Evolutionary conservation across 2,888 invertebrate genomes (phyloP), one percentile per base, ranked within the genome.

Genomic region (Drosophila antonietae): DNA sequence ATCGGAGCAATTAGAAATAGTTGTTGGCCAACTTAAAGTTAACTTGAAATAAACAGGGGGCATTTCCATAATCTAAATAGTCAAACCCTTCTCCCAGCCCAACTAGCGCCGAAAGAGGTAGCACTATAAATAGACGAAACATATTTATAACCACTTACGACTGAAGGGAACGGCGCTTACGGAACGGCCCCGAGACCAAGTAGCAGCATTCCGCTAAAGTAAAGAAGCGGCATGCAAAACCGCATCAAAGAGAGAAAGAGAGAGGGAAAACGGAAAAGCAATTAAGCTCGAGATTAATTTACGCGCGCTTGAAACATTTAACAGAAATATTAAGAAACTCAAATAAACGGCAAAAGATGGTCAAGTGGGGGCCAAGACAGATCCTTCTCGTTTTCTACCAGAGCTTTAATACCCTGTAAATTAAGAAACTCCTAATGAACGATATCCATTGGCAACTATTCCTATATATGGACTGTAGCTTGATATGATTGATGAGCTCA

Each of bases 271-370:
- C 15, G 39, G 43, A 89, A 89, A 89, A 90, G 89, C 89, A 89
- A 89, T 90, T 89, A 90, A 90, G 89, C 83, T 88, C 72, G 79
- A 89, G 89, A 89, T 90, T 90, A 89, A 89, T 89, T 88, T 88
- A 88, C 81, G 78, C 75, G 72, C 81, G 77, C 89, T 88, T 75
- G 72, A 75, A 83, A 83, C 89, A 87, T 87, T 90, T 79, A 86
- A 86, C 88, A 74, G 74, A 86, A 86, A 89, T 88, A 89, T 88
- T 86, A 77, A 86, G 73, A 83, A 75, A 83, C 73, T 71, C 81
- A 86, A 89, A 81, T 80, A 88, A 88, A 75, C 46, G 65, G 64
- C 58, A 52, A 56, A 61, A 60, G 47, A 43, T 63, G 63, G 53
- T 53, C 39, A 58, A 58, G 35, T 28, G 39, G 23, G 28, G 28